Conservation (phyloP, 2,113 vertebrate species). For the Prochilodus magdalenae region DNA sequence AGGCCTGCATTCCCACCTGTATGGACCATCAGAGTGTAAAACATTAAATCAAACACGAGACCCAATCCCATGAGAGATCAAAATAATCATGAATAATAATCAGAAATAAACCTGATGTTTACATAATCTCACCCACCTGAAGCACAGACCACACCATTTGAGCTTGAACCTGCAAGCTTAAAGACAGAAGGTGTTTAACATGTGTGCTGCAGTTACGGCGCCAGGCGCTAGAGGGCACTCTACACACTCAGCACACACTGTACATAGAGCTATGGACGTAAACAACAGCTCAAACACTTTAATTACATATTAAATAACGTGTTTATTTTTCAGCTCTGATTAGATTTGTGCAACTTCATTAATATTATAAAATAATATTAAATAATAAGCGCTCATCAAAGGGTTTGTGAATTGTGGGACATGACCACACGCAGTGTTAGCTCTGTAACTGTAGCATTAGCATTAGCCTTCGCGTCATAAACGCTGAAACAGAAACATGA, state of each 20-base stretch:
- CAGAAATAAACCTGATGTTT: slow-evolving; percentile 3
- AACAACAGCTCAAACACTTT: background rate
- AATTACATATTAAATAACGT: background rate
- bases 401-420: too few relatives aligned
- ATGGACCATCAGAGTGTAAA: slow-evolving; percentile 8
- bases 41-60: background rate
- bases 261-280: too few relatives aligned
- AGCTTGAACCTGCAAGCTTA: slow-evolving; percentile 66
- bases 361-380: too few relatives aligned
- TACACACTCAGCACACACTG: background rate
- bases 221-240: slow-evolving; percentile 30
- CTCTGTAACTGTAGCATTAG: too few relatives aligned
- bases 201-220: background rate
- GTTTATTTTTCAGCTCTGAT: too few relatives aligned
- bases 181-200: background rate
- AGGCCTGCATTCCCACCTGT: slow-evolving; percentile 82
- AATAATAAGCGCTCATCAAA: too few relatives aligned
- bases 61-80: background rate
- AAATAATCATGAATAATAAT: background rate
- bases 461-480: too few relatives aligned
- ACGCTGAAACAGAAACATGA: too few relatives aligned
- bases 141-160: slow-evolving; percentile 78
- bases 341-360: too few relatives aligned
- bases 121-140: slow-evolving; percentile 69
- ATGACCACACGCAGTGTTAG: too few relatives aligned